These are phyloP conservation scores for Ridgeia piscesae DNA, from an alignment of 1,140 invertebrate species.

Conservation along the genomic window DNA sequence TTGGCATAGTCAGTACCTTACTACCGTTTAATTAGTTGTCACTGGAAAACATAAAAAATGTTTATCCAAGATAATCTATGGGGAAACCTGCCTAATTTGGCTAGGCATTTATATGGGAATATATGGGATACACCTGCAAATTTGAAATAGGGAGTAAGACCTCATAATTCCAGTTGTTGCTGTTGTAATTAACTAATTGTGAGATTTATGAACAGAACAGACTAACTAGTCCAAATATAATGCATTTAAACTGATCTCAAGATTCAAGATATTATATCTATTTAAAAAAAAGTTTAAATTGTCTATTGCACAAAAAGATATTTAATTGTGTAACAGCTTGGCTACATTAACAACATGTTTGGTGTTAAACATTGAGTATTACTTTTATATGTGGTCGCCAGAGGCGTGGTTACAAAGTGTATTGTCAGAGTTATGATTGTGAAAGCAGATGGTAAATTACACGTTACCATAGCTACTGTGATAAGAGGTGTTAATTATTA, in stretches of 20 bases:
- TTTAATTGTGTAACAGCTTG: not conserved
- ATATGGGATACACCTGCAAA: not conserved
- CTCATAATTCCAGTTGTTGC: not conserved
- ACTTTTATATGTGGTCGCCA: no score
- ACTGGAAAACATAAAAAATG: not conserved
- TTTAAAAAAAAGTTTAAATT: not conserved
- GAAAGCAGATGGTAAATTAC: not conserved
- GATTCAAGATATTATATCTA: not conserved
- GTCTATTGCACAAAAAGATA: not conserved
- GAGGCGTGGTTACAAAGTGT: not conserved
- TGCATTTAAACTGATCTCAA: not conserved
- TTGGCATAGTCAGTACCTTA: not conserved
- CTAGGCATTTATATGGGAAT: no score
- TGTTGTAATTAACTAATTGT: not conserved
- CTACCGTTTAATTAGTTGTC: not conserved
- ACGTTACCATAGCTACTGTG: not conserved
- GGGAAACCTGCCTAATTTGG: not conserved
- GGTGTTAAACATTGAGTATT: not conserved
- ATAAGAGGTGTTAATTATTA: not conserved
- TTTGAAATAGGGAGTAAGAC: not conserved
- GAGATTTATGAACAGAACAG: not conserved
- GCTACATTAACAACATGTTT: not conserved
- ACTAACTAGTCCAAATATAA: not conserved
- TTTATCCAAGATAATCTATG: not conserved
- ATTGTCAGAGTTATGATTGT: not conserved